These are phyloP conservation scores for Tamias sibiricus DNA, from an alignment of 2,113 vertebrate genomes.

Conservation along the genomic window DNA sequence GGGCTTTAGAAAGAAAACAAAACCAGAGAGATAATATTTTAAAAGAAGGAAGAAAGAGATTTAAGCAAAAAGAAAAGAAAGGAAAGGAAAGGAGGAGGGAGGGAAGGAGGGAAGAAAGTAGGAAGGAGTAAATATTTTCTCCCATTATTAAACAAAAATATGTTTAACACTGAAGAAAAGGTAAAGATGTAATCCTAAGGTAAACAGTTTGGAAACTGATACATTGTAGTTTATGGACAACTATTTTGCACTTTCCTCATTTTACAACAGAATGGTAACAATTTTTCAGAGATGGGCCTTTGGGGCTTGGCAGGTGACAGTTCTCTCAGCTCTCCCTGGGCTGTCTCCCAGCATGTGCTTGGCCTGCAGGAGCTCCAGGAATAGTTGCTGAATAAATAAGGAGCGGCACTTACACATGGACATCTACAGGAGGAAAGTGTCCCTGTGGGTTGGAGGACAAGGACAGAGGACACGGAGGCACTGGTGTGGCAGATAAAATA, in stretches of 20 bases:
- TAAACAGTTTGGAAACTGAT: not conserved
- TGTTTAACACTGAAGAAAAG: not conserved
- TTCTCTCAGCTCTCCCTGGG: not conserved
- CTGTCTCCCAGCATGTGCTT: not conserved
- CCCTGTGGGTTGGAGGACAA: fast-evolving
- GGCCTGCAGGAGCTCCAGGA: fast-evolving
- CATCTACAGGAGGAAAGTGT: not conserved
- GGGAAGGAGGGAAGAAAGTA: not conserved
- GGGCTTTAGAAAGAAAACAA: conserved; percentile 28
- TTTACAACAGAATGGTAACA: not conserved
- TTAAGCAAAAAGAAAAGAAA: not conserved
- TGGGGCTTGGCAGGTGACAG: not conserved
- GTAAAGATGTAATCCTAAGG: not conserved
- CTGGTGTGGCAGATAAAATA: fast-evolving
- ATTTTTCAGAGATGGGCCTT: not conserved
- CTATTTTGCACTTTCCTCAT: not conserved
- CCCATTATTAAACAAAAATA: not conserved
- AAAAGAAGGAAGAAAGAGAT: not conserved
- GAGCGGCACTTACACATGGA: not conserved
- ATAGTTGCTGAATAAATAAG: not conserved
- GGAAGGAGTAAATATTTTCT: not conserved
- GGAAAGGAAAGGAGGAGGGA: fast-evolving
- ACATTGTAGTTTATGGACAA: not conserved
- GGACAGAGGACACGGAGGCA: fast-evolving
- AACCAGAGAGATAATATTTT: not conserved